Base-by-base conservation (phyloP, 1,140 invertebrate genomes). In the Lepidotrigona ventralis region DNA sequence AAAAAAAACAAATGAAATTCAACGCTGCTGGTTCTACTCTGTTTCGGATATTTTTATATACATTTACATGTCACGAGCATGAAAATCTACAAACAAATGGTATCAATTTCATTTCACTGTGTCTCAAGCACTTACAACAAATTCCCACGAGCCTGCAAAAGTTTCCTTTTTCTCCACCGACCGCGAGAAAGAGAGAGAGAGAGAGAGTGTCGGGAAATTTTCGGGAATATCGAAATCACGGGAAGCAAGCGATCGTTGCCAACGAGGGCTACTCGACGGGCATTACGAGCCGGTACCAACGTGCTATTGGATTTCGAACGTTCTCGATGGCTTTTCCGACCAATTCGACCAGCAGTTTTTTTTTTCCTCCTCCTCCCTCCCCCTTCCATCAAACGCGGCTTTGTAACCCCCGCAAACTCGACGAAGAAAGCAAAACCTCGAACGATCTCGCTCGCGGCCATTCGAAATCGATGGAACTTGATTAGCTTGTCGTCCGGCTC, bases 231-330 rank as follows among this genome's bases (percentile, higher is more conserved):
- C 58, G 58, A 60, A 23, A 23, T 14, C 3, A n/a, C 58, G 58
- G 58, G 6, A 60, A 60, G 58, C n/a, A 60, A 46, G 23, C 58
- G 58, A 60, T 60, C 58, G 58, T 60, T 60, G 58, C 23, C 23
- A 60, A 60, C 23, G 58, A n/a, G 58, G 58, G 0, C 73, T 26
- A 60, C 56, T 53, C 29, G 76, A 56, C 51, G 9, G 23, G 73
- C 73, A 33, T 78, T 66, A 51, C 76, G 14, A 78, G 76, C 29
- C 29, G 17, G 46, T n/a, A n/a, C 73, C 54, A n/a, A 46, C 63
- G 54, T 19, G 6, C 39, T 77, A 53, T 77, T 66, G 75, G 63
- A 78, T 68, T 66, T 77, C 75, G 29, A 58, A 11, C 54, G 56
- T 46, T 15, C 73, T 46, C 21, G 73, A 19, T 63, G 73, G 56